Evolutionary conservation across 2,888 invertebrate genomes (phyloP), one percentile per base, ranked within the genome.

Genomic region (Oscheius myriophilus): DNA sequence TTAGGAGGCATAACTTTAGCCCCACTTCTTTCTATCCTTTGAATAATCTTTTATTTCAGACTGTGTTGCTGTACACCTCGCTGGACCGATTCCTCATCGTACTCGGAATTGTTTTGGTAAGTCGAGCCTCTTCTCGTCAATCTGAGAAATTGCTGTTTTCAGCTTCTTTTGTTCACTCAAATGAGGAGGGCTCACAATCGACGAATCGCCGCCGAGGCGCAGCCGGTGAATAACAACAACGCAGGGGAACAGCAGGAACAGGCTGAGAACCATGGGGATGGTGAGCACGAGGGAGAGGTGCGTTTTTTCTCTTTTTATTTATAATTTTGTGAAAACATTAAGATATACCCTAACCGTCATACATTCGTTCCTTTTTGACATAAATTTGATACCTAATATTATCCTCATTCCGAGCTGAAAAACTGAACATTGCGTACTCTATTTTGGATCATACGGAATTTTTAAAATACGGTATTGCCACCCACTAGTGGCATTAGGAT

Each of bases 141-240:
- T 33, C 9, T 41, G 9, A 57, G 14, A 2, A 25, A 16, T 14
- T 57, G 7, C 2, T 33, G 12, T 1, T n/a, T 65, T 54, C 18
- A 65, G 58, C 58, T 66, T 14, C 61, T 67, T 18, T 18, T 67
- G 12, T 52, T 61, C 33, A 67, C 67, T 1, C 67, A 67, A 53
- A 52, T 51, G 41, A 45, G 67, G 51, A 58, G 67, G 46, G 53
- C 53, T n/a, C 61, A 67, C 23, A 59, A 53, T 53, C 59, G 67
- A 21, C 53, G 67, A 33, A 61, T 61, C 18, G 67, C 67, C 4
- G 67, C 61, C 11, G 42, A 64, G 21, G 46, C 53, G 21, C 49
- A 46, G 12, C 57, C 55, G 18, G 70, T 69, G 7, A 78, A 78
- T 57, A 76, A 78, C 64, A 76, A 79, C 58, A 76, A 77, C 53